These are phyloP conservation scores for Caenorhabditis sp. DNA, from an alignment of 2,888 invertebrate genomes.

Conservation along the genomic window DNA sequence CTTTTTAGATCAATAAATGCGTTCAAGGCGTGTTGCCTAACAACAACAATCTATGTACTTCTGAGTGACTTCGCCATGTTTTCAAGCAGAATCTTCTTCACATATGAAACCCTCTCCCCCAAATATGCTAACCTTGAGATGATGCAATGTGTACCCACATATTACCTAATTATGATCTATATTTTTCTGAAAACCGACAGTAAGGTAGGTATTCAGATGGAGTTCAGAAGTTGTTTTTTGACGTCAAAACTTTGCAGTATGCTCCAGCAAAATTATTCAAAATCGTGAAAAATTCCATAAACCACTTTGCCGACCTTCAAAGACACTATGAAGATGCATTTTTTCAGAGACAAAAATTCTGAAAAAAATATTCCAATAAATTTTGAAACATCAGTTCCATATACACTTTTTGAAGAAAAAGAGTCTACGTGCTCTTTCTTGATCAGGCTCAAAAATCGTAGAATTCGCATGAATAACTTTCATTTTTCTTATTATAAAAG, in stretches of 20 bases:
- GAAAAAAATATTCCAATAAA: no score
- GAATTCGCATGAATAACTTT: no score
- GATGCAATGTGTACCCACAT: neutral
- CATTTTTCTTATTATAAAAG: no score
- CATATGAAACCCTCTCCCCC: neutral
- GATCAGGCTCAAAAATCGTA: no score
- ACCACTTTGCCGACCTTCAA: neutral
- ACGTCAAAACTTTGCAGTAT: neutral
- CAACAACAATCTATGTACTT: conserved; percentile 18
- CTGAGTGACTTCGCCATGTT: conserved; percentile 5
- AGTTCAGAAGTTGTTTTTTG: no score
- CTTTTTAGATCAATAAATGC: conserved; percentile 9
- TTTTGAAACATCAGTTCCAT: no score
- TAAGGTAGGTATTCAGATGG: no score
- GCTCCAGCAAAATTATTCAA: neutral
- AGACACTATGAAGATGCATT: neutral
- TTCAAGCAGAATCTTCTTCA: neutral
- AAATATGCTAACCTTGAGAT: conserved; percentile 19
- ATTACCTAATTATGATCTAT: neutral
- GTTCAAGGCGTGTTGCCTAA: conserved; percentile 19
- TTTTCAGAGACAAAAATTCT: neutral
- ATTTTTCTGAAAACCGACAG: neutral
- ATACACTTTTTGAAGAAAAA: no score
- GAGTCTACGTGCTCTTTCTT: no score
- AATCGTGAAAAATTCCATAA: neutral